Conservation (phyloP, 2,888 invertebrate genomes). For the Epistrophe grossulariae region DNA sequence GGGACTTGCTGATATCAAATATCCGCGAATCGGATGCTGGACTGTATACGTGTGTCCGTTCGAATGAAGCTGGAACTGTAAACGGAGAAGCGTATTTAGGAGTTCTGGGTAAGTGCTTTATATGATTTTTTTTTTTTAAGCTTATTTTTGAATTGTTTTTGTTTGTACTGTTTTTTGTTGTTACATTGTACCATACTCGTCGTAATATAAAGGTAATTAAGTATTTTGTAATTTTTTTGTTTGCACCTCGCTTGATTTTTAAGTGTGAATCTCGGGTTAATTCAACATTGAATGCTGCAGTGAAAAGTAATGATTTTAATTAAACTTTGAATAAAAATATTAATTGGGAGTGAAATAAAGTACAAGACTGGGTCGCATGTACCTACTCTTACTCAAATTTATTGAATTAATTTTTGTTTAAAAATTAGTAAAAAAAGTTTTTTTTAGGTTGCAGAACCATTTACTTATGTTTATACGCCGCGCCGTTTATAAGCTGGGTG, state of each 20-base stretch:
- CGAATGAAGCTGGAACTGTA: slow-evolving; percentile 95
- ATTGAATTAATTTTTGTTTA: too few relatives aligned
- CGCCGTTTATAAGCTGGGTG: too few relatives aligned
- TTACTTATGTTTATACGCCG: too few relatives aligned
- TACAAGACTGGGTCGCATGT: neutral
- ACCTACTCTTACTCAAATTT: neutral
- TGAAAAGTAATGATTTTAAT: slow-evolving; percentile 10
- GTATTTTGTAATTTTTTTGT: slow-evolving; percentile 19
- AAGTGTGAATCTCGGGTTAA: slow-evolving; percentile 18
- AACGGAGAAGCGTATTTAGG: slow-evolving; percentile 92
- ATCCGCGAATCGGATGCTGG: slow-evolving; percentile 93
- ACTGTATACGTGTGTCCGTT: slow-evolving; percentile 93
- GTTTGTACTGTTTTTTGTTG: slow-evolving; percentile 9
- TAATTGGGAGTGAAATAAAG: slow-evolving; percentile 1
- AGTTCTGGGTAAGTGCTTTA: slow-evolving; percentile 89
- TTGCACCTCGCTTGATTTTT: slow-evolving; percentile 53
- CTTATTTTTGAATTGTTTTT: slow-evolving; percentile 39
- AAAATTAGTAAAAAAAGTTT: too few relatives aligned
- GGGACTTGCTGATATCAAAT: slow-evolving; percentile 94
- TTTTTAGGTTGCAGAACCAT: too few relatives aligned
- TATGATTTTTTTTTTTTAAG: slow-evolving; percentile 11
- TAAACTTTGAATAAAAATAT: neutral
- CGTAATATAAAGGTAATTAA: neutral
- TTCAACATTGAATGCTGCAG: neutral
- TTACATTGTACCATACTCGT: slow-evolving; percentile 36